Conservation (phyloP, 2,113 vertebrate species). For the Trichomycterus rosablanca region DNA sequence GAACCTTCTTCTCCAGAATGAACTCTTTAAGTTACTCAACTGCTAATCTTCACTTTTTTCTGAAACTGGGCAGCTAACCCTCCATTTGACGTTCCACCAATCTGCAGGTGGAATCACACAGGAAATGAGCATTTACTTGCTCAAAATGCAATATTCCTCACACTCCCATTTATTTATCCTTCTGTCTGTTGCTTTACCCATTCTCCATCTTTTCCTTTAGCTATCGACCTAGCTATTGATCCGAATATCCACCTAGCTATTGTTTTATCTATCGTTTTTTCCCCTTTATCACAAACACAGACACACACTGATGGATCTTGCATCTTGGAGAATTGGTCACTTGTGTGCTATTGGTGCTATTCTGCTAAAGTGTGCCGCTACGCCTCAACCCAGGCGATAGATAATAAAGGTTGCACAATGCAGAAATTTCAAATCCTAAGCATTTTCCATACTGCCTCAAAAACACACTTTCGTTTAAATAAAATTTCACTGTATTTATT, state of each 20-base stretch:
- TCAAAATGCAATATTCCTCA: slow-evolving; percentile 33
- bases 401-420: background rate
- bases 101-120: slow-evolving; percentile 10
- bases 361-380: background rate
- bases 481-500: slow-evolving; percentile 33
- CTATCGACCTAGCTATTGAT: no score
- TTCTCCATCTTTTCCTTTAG: slow-evolving; percentile 14
- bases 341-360: slow-evolving; percentile 27
- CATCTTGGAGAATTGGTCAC: background rate
- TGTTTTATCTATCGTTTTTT: background rate
- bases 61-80: slow-evolving; percentile 5
- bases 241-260: no score
- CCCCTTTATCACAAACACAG: background rate
- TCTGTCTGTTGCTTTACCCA: no score
- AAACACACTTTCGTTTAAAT: background rate
- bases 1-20: slow-evolving; percentile 79
- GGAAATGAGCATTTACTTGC: slow-evolving; percentile 46
- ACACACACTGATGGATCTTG: background rate
- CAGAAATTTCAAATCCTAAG: slow-evolving; percentile 6
- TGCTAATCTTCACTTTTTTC: background rate
- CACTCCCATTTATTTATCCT: no score
- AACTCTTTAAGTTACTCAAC: slow-evolving; percentile 44
- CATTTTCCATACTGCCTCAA: slow-evolving; percentile 22
- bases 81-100: slow-evolving; percentile 2
- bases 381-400: slow-evolving; percentile 13